Percentiles rank a stretch among this genome's conserved stretches.
phyloP scores from a whole-genome alignment of 2,113 vertebrate genomes.

The Mormoops blainvillei region DNA sequence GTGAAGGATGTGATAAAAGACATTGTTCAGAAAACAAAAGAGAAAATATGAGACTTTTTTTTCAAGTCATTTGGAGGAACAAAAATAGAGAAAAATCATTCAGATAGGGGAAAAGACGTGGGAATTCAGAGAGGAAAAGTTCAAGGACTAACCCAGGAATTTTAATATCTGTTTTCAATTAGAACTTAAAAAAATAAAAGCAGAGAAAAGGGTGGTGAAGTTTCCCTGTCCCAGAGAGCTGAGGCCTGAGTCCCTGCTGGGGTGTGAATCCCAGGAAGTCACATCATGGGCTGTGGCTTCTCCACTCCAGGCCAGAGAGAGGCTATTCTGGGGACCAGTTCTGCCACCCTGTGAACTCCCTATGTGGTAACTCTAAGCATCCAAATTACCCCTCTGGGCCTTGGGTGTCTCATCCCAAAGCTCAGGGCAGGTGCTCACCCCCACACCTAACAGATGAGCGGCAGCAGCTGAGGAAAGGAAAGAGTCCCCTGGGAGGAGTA shows the following conservation, averaged over 20 bases:
- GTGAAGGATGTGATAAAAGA: not conserved
- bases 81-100: not conserved
- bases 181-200: not conserved
- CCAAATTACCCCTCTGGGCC: no score
- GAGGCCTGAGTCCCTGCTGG: not conserved
- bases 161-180: not conserved
- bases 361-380: not conserved
- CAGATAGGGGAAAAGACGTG: not conserved
- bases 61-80: rapidly evolving
- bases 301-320: not conserved
- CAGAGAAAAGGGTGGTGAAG: not conserved
- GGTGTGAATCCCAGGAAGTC: not conserved
- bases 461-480: rapidly evolving
- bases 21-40: not conserved
- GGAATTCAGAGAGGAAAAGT: not conserved
- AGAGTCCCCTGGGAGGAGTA: no score
- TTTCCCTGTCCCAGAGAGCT: no score
- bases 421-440: not conserved
- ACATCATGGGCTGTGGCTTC: not conserved
- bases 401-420: not conserved
- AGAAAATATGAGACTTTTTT: not conserved
- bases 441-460: not conserved
- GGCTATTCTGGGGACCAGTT: not conserved
- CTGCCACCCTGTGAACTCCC: not conserved
- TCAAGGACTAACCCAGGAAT: not conserved